Evolutionary conservation across 2,113 vertebrate species (phyloP).

Genomic region (Glareola pratincola): DNA sequence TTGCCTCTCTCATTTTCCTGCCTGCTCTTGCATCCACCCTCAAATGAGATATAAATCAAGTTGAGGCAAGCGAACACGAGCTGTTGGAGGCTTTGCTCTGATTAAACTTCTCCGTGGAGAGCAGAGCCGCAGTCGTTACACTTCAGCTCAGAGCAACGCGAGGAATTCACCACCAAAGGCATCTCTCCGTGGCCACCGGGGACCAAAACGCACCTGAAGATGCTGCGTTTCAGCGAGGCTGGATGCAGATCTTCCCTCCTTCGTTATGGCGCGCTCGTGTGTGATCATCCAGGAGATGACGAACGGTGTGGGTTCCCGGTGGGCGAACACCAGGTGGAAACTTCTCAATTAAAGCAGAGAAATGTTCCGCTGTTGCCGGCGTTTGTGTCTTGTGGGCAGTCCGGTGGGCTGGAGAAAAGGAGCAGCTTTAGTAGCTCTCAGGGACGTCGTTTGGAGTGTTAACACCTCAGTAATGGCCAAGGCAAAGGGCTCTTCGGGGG

Average conservation of each 20-base stretch:
- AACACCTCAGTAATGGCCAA: background rate
- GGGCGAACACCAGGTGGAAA: background rate
- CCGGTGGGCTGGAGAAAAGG: background rate
- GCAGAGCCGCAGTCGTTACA: background rate
- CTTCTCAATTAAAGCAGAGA: background rate
- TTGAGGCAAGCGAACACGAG: background rate
- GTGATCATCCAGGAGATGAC: background rate
- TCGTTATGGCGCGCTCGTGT: accelerated
- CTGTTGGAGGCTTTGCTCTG: background rate
- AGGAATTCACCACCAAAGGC: background rate
- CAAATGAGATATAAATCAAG: background rate
- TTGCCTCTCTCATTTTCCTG: background rate
- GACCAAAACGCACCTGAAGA: background rate
- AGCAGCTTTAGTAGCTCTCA: background rate
- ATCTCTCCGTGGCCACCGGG: background rate
- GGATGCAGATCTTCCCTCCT: background rate
- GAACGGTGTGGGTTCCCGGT: background rate
- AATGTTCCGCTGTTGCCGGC: background rate
- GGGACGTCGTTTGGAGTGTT: background rate
- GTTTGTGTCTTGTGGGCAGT: background rate
- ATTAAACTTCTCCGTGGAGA: background rate
- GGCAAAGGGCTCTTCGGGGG: background rate
- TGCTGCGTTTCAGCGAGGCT: background rate
- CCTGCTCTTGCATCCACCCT: background rate
- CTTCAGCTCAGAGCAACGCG: background rate